Base-by-base conservation (phyloP, 2,797 vertebrate genomes). In the Sarcoramphus papa region DNA sequence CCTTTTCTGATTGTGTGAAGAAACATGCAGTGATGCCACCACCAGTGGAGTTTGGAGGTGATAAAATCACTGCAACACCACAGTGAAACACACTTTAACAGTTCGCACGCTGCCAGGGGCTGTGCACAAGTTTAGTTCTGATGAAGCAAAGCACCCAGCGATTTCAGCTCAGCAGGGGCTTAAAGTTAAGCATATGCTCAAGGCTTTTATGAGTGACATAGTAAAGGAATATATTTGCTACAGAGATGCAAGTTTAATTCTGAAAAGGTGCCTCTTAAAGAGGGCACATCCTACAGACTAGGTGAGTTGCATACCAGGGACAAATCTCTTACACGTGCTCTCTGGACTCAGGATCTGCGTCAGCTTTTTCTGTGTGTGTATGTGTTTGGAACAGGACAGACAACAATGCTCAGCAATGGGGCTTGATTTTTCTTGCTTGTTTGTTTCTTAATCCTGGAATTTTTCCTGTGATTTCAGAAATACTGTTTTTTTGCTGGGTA, bases 21-120 rank as follows among this genome's bases (percentile, higher is more conserved):
- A 53, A 56, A 21, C 3, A 6, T 0, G 3, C 19, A 4, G 65
- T 2, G 37, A 13, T 6, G 27, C 17, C 24, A 7, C 3, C 43
- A 7, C 1, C 40, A 4, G 63, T 1, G 9, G n/a, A 28, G 40
- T 4, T 2, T 7, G 41, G 64, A 40, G 73, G 31, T 9, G 91
- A 31, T 6, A 33, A 48, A 74, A 13, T 13, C 83, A 1, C 43
- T 9, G 33, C 35, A 9, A 2, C 37, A 5, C 10, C 59, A 6
- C 90, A 25, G 47, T 0, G 19, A 50, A 40, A 33, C 27, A 9
- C 41, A 3, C 33, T 6, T 4, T 4, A n/a, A 14, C 2, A 7
- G 68, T 48, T n/a, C 14, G 2, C 3, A 0, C 51, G 19, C 50
- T 47, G n/a, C 90, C 48, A 6, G 69, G 57, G 63, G 51, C 79